Evolutionary conservation across 2,888 invertebrate genomes (phyloP), one percentile per base, ranked within the genome.

Genomic region (Hirtodrosophila cameraria): DNA sequence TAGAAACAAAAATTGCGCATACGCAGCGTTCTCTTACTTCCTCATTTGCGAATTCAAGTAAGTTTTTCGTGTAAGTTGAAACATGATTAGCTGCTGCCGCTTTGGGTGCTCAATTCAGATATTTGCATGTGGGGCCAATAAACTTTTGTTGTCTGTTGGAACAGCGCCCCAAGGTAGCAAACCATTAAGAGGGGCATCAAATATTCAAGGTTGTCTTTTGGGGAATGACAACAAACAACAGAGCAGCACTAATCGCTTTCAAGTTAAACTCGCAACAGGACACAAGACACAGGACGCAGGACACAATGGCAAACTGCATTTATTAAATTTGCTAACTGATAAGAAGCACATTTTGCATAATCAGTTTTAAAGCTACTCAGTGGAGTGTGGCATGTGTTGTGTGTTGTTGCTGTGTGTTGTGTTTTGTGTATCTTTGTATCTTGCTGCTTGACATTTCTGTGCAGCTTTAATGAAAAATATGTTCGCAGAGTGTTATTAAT

Each of bases 401-500:
- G 16, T 9, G 6, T 2, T 23, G 7, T 23, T 23, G 23, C 8
- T 3, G 2, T 3, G 6, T 23, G 23, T 23, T 6, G 11, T 20
- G 20, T 27, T 18, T 11, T 70, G 41, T 38, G 35, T 71, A 50
- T 46, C 13, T 68, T 20, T 57, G 42, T 54, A 61, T 65, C 62
- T n/a, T 45, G 55, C 52, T 54, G 61, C 61, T 70, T 75, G 84
- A 83, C 84, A 77, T 80, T 68, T 59, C 73, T 69, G 57, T 67
- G 71, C 62, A 63, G 82, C 82, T 83, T 80, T 82, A 82, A 82
- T 83, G 86, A 83, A 86, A 83, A 86, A 83, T 84, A 86, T 83
- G 81, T 74, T 75, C 68, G 71, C 71, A 58, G 78, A 80, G 86
- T 81, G 85, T 83, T 83, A 83, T 83, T 83, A 86, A 83, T 83